Evolutionary conservation across 2,888 invertebrate species (phyloP).

Genomic region (Poecilus cupreus): DNA sequence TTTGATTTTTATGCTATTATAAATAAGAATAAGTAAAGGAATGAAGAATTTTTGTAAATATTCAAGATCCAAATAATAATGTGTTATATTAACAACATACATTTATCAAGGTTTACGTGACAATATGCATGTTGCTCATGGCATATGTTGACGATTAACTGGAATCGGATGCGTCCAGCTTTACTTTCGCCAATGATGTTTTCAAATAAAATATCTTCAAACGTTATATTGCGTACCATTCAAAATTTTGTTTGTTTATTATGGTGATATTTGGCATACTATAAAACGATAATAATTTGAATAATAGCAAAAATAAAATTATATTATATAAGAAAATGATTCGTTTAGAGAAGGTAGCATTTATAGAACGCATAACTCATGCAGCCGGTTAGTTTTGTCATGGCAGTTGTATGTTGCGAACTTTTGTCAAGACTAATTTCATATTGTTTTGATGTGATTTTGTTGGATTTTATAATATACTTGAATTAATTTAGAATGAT

Average conservation of each 20-base stretch:
- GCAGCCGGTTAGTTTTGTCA: constrained; percentile 55
- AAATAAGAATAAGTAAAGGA: neutral
- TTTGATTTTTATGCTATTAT: neutral
- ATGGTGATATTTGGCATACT: neutral
- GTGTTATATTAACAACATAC: neutral
- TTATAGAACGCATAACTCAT: constrained; percentile 41
- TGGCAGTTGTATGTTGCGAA: constrained; percentile 55
- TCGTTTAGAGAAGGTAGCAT: neutral
- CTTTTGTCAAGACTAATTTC: constrained; percentile 51
- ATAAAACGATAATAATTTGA: neutral
- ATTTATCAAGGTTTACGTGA: constrained; percentile 52
- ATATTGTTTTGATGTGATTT: constrained; percentile 52
- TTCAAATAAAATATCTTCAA: neutral
- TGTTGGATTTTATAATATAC: constrained; percentile 6
- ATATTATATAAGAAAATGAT: neutral
- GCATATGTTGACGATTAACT: constrained; percentile 34
- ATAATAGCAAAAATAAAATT: neutral
- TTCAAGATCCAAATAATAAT: neutral
- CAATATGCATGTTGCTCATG: constrained; percentile 51
- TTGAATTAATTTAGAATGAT: constrained; percentile 9
- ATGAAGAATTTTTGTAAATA: neutral
- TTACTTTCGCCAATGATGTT: neutral
- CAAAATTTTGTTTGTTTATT: neutral
- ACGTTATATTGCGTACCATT: no score
- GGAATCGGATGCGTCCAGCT: constrained; percentile 9